Conservation (phyloP, 2,113 vertebrate genomes). For the Bostrychus sinensis region DNA sequence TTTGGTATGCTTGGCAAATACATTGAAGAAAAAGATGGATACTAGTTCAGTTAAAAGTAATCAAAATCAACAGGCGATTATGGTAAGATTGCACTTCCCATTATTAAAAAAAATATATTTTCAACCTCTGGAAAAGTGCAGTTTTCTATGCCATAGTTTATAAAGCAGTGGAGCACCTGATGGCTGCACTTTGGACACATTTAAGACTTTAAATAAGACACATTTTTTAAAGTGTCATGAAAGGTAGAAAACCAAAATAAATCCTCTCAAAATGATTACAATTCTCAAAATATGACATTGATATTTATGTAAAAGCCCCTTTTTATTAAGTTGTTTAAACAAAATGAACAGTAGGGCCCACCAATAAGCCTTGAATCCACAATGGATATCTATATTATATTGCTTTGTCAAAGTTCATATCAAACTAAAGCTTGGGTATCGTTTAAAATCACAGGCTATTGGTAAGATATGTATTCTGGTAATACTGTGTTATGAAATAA, state of each 20-base stretch:
- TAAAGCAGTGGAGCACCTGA: neutral
- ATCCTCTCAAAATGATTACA: conserved; percentile 22
- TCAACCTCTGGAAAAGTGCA: too few relatives aligned
- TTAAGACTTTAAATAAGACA: neutral
- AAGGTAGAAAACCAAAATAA: conserved; percentile 2
- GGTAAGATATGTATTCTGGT: conserved; percentile 12
- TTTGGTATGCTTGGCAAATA: neutral
- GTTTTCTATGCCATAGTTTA: neutral
- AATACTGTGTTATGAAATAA: conserved; percentile 13
- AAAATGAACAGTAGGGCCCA: conserved; percentile 21
- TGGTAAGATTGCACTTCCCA: neutral
- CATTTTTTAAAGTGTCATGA: conserved; percentile 14
- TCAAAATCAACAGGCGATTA: neutral
- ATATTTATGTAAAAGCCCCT: conserved; percentile 6
- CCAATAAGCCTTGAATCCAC: conserved; percentile 44
- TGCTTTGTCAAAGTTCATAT: conserved; percentile 39
- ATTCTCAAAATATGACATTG: conserved; percentile 11
- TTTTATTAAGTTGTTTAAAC: conserved; percentile 15
- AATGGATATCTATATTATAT: conserved; percentile 32
- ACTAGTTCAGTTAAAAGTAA: neutral
- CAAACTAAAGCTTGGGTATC: conserved; percentile 22
- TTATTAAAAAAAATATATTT: neutral
- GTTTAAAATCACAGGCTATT: conserved; percentile 24
- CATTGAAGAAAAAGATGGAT: too few relatives aligned
- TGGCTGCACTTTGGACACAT: neutral